Percentiles rank a stretch among this genome's conserved stretches.
Evolutionary conservation across 2,113 vertebrate genomes (phyloP).

Genomic region (Gallinago undulata): DNA sequence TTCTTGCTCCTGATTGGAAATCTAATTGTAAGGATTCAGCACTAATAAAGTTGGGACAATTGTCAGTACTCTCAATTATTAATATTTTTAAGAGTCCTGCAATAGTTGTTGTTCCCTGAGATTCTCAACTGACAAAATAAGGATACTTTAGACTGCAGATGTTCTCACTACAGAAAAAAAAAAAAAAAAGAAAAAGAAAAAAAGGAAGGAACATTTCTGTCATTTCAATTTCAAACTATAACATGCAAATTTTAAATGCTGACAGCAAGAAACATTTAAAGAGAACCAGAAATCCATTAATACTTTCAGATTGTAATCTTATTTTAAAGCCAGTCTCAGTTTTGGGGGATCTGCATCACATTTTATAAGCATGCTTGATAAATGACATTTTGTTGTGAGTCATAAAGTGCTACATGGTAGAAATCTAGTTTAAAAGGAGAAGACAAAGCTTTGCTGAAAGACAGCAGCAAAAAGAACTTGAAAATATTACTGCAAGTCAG

Average conservation of each 20-base stretch:
- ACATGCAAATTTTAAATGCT: not conserved
- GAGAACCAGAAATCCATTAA: not conserved
- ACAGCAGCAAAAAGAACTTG: not conserved
- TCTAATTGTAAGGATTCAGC: not conserved
- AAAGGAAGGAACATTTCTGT: not conserved
- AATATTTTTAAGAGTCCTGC: not conserved
- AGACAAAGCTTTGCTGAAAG: not conserved
- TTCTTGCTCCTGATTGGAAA: not conserved
- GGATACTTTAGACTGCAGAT: not conserved
- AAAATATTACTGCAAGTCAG: not conserved
- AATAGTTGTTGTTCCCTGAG: not conserved
- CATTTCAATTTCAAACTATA: not conserved
- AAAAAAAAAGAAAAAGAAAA: not conserved
- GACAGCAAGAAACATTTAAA: not conserved
- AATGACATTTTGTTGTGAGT: not conserved
- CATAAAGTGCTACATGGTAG: not conserved
- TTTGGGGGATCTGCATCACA: not conserved
- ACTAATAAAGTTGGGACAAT: not conserved
- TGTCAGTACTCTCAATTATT: not conserved
- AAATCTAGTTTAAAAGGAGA: not conserved
- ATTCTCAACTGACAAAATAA: not conserved
- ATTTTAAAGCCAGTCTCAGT: not conserved
- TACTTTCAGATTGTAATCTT: not conserved
- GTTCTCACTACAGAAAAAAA: not conserved
- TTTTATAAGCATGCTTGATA: not conserved